Percentiles rank a stretch among this genome's conserved stretches.
Evolutionary conservation across 2,113 vertebrate species (phyloP).

Genomic region (Leucosticte australis): DNA sequence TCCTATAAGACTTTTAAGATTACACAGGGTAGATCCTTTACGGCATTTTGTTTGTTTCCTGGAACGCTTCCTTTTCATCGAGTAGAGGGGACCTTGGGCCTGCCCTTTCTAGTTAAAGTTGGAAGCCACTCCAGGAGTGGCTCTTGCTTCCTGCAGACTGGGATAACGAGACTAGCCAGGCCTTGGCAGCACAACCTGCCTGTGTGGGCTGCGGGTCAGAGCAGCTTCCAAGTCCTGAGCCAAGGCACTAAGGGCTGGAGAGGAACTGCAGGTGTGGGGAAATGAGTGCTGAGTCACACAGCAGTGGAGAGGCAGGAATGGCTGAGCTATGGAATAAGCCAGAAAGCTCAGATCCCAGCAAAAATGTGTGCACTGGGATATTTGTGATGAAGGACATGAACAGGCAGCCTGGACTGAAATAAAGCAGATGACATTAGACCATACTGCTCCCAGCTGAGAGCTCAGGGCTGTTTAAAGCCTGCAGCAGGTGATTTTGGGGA

Average conservation of each 20-base stretch:
- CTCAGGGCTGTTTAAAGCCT: not conserved
- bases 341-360: not conserved
- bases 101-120: not conserved
- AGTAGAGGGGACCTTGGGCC: fast-evolving
- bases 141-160: not conserved
- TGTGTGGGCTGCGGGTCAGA: not conserved
- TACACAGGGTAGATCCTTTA: not conserved
- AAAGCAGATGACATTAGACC: not conserved
- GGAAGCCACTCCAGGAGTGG: not conserved
- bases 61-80: not conserved
- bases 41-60: not conserved
- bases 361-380: not conserved
- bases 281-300: not conserved
- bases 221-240: not conserved
- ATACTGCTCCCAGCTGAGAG: not conserved
- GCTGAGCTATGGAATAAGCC: not conserved
- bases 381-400: not conserved
- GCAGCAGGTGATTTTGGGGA: not conserved
- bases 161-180: fast-evolving
- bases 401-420: not conserved
- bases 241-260: not conserved
- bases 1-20: not conserved
- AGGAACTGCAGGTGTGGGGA: not conserved
- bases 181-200: not conserved
- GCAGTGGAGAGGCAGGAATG: not conserved